These are phyloP conservation scores for Bos indicus DNA, from an alignment of 2,113 vertebrate genomes.

Conservation along the genomic window DNA sequence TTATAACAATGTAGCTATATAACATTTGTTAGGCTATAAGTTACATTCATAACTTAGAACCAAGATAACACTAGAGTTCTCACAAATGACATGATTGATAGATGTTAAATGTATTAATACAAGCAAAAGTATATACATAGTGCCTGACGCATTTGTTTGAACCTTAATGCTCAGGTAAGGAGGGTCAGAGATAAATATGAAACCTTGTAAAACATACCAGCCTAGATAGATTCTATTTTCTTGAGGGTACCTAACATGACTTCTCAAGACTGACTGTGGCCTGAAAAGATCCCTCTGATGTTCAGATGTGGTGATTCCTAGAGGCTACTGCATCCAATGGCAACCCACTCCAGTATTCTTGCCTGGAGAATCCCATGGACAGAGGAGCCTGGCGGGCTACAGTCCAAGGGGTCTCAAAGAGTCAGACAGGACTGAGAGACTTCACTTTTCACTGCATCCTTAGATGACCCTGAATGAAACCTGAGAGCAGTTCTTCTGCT, in stretches of 20 bases:
- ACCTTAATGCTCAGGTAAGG: background rate
- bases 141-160: background rate
- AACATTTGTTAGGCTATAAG: background rate
- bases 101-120: background rate
- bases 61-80: background rate
- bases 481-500: background rate
- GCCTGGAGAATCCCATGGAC: no score
- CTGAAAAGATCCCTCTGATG: background rate
- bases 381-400: no score
- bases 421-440: no score
- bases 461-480: background rate
- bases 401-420: no score
- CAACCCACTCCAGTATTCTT: no score
- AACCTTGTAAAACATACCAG: background rate
- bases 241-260: background rate
- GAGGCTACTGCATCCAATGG: background rate
- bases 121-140: background rate
- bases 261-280: background rate
- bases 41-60: background rate
- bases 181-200: background rate
- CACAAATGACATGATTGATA: background rate
- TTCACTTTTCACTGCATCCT: no score
- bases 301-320: background rate
- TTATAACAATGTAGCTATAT: background rate
- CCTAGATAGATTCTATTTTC: background rate